These are phyloP conservation scores for Dioctria linearis DNA, from an alignment of 2,888 invertebrate species.

Conservation along the genomic window DNA sequence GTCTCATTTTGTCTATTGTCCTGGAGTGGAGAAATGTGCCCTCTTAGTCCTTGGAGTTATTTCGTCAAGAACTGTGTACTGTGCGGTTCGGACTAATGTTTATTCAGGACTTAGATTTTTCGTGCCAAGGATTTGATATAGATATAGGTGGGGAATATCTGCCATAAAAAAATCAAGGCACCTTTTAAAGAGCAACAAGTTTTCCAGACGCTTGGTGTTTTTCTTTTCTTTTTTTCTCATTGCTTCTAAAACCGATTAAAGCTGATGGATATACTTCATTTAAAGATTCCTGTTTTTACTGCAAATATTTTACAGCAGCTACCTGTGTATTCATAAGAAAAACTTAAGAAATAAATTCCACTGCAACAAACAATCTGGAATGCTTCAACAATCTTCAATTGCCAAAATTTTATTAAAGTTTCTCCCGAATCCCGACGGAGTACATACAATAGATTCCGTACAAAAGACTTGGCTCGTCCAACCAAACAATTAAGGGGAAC, in stretches of 20 bases:
- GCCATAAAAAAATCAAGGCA: background rate
- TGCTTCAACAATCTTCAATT: background rate
- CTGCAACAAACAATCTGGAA: background rate
- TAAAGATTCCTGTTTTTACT: background rate
- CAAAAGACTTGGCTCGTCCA: slow-evolving; percentile 3
- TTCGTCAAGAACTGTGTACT: slow-evolving; percentile 5
- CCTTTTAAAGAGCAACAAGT: slow-evolving; percentile 41
- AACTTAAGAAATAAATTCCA: background rate
- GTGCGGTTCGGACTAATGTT: slow-evolving; percentile 44
- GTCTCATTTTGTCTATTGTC: slow-evolving; percentile 50
- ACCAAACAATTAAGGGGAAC: slow-evolving; percentile 56
- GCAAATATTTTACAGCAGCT: background rate
- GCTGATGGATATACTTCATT: background rate
- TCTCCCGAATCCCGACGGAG: background rate
- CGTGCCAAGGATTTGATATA: background rate
- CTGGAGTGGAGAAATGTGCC: slow-evolving; percentile 28
- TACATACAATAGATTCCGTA: slow-evolving; percentile 2
- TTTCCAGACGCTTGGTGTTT: background rate
- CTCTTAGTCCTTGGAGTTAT: slow-evolving; percentile 20
- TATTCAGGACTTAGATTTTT: slow-evolving; percentile 36
- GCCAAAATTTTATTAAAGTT: slow-evolving; percentile 44
- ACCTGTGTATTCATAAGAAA: too few species aligned
- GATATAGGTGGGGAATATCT: background rate
- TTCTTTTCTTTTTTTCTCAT: too few species aligned
- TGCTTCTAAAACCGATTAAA: slow-evolving; percentile 19